These are phyloP conservation scores for Ornithoptera alexandrae DNA, from an alignment of 2,888 invertebrate genomes.

Conservation along the genomic window DNA sequence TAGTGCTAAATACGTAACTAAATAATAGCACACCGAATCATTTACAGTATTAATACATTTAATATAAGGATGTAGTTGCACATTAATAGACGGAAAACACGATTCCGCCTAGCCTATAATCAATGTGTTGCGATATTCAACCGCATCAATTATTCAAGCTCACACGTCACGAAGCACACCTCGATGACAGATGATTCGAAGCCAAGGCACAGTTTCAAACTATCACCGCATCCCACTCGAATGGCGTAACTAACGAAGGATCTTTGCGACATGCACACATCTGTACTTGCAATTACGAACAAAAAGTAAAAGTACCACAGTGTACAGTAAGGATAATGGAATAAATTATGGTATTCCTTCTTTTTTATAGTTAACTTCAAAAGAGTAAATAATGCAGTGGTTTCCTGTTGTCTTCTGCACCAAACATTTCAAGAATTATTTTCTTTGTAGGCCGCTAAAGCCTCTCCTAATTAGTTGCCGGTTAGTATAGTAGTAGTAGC, in stretches of 20 bases:
- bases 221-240: constrained; percentile 47
- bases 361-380: no score
- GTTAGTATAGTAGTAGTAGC: no score
- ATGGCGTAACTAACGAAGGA: constrained; percentile 41
- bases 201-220: constrained; percentile 35
- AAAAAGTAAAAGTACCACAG: neutral
- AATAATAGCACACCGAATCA: no score
- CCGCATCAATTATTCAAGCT: constrained; percentile 40
- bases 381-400: no score
- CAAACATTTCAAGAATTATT: no score
- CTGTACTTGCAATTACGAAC: neutral
- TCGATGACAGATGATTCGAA: constrained; percentile 48
- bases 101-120: constrained; percentile 1
- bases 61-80: neutral
- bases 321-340: no score
- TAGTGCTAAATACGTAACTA: no score
- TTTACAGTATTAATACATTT: no score
- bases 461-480: no score
- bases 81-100: constrained; percentile 14
- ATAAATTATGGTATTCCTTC: no score
- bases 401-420: no score
- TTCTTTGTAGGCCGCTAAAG: no score
- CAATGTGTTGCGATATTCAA: constrained; percentile 24
- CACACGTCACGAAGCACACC: constrained; percentile 37
- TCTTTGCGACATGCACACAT: neutral